A percentile compares a stretch with the other conserved stretches of the same genome.
Evolutionary conservation across 2,888 invertebrate species (phyloP).

Genomic region (Aphodius granarius): DNA sequence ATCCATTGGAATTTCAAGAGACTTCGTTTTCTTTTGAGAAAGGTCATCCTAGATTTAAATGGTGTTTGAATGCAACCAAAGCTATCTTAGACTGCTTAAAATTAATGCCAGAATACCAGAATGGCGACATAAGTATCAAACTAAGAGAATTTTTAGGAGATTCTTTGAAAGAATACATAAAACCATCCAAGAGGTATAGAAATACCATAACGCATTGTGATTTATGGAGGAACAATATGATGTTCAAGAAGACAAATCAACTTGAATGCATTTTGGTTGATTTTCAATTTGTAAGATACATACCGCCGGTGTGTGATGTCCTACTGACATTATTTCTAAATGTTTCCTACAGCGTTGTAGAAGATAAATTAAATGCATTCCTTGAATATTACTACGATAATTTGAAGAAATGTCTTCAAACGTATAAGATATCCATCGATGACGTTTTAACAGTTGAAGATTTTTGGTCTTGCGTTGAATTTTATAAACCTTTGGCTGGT

Average conservation of each 20-base stretch:
- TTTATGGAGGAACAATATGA: slow-evolving; percentile 66
- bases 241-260: slow-evolving; percentile 54
- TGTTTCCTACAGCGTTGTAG: slow-evolving; percentile 55
- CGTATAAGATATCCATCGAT: slow-evolving; percentile 51
- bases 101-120: slow-evolving; percentile 29
- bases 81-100: slow-evolving; percentile 38
- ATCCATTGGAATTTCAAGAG: slow-evolving; percentile 39
- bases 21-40: slow-evolving; percentile 37
- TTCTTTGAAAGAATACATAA: slow-evolving; percentile 36
- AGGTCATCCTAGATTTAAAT: slow-evolving; percentile 47
- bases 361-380: slow-evolving; percentile 56
- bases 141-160: slow-evolving; percentile 33
- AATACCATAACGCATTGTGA: slow-evolving; percentile 65
- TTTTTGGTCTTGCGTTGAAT: slow-evolving; percentile 54
- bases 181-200: slow-evolving; percentile 48
- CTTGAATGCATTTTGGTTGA: slow-evolving; percentile 67
- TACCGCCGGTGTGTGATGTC: slow-evolving; percentile 66
- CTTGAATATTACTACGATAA: slow-evolving; percentile 61
- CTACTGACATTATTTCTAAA: slow-evolving; percentile 61
- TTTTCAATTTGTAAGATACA: slow-evolving; percentile 68
- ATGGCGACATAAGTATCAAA: slow-evolving; percentile 28
- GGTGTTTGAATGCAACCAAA: slow-evolving; percentile 35
- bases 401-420: slow-evolving; percentile 53
- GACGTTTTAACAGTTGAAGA: slow-evolving; percentile 52
- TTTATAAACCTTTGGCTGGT: slow-evolving; percentile 59